Evolutionary conservation across 2,113 vertebrate species (phyloP), one percentile per base, ranked within the genome.

Genomic region (Chamaea fasciata): DNA sequence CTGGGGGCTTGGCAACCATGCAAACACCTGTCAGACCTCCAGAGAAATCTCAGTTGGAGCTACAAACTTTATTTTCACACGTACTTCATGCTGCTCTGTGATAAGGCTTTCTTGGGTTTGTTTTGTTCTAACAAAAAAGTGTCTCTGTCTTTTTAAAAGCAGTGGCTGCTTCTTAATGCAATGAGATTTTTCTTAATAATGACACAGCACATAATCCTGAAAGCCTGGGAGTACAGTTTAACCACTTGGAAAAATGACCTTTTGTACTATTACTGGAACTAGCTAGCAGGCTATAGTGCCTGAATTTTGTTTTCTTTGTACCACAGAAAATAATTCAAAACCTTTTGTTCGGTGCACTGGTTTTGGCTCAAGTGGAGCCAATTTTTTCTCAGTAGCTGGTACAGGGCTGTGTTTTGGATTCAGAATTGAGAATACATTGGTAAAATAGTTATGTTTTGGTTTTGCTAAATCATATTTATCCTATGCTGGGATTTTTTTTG

Each of bases 41-140:
- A 88, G 68, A 28, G 50, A 94, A 84, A 92, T 65, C 67, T 88
- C 76, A 65, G 4, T 83, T 95, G 91, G 64, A 88, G 73, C 80
- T 84, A 59, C 47, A 95, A 78, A 75, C 28, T 90, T 92, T 64
- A 94, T 71, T 96, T 94, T 93, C 68, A 76, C 35, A 33, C n/a
- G 17, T 13, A n/a, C 16, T 42, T 88, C 46, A 89, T 3, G 1
- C 59, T 93, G 53, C n/a, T 80, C 87, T 69, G 31, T 65, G 59
- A 71, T 78, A 60, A 94, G 28, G 9, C 41, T 44, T 80, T 68
- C 44, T 68, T 83, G 28, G 1, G n/a, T 91, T 53, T 41, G n/a
- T 44, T 78, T 83, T 55, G 11, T 83, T 70, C 37, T 68, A 68
- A 10, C 10, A 13, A 65, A 65, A 12, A 63, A 79, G 42, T 21